A percentile compares a stretch with the other conserved stretches of the same genome.
These are phyloP conservation scores for Hemitrygon akajei DNA, from an alignment of 2,797 vertebrate species.

Conservation along the genomic window DNA sequence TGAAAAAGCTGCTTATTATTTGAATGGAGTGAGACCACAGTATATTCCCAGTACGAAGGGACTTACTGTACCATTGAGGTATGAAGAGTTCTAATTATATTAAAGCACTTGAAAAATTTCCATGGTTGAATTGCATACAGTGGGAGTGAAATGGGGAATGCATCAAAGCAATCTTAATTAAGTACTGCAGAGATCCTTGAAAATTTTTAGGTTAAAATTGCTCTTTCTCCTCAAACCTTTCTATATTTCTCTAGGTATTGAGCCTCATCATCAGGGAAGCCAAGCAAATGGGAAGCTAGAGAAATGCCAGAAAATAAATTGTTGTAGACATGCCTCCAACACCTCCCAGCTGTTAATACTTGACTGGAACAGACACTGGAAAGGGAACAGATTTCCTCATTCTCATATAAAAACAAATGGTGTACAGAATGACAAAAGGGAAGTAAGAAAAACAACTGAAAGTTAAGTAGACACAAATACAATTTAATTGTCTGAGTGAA, in stretches of 20 bases:
- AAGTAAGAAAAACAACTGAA: not conserved
- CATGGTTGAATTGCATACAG: not conserved
- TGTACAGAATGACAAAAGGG: not conserved
- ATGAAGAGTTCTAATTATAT: too few species aligned
- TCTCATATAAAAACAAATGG: not conserved
- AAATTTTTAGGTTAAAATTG: not conserved
- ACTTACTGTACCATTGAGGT: too few species aligned
- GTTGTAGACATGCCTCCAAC: not conserved
- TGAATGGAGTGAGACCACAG: too few species aligned
- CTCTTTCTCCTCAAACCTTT: not conserved
- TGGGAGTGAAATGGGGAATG: not conserved
- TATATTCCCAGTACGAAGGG: too few species aligned
- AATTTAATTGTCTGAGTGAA: not conserved
- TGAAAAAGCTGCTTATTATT: too few species aligned
- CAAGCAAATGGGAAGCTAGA: not conserved
- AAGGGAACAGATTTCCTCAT: not conserved
- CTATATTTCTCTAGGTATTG: not conserved
- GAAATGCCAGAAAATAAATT: not conserved
- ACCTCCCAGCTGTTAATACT: not conserved
- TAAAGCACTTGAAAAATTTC: too few species aligned
- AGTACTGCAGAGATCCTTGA: not conserved
- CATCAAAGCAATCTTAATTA: not conserved
- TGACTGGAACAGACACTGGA: not conserved
- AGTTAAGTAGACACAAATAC: not conserved
- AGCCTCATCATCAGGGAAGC: not conserved